These are phyloP conservation scores for Montipora capricornis DNA, from an alignment of 64 coral and sea anemone species.

Conservation along the genomic window DNA sequence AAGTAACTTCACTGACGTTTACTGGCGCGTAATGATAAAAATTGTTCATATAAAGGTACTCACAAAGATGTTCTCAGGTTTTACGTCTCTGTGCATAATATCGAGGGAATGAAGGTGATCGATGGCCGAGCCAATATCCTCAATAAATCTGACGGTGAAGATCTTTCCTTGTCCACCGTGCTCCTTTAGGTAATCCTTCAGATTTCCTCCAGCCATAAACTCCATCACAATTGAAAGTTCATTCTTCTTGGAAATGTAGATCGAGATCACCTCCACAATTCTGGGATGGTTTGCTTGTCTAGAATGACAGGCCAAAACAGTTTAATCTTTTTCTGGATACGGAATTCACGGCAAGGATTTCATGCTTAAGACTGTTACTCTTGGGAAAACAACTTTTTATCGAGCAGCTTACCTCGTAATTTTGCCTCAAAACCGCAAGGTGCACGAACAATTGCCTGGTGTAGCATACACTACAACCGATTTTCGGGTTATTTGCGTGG, in stretches of 20 bases:
- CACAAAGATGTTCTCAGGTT: slow-evolving; percentile 82
- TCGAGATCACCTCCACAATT: slow-evolving; percentile 63
- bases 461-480: no score
- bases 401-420: no score
- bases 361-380: no score
- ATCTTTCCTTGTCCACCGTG: slow-evolving; percentile 16
- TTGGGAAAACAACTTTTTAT: no score
- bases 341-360: no score
- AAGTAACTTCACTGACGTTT: background rate
- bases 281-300: slow-evolving; percentile 68
- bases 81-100: slow-evolving; percentile 75
- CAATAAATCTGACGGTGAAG: slow-evolving; percentile 64
- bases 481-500: no score
- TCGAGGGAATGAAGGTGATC: slow-evolving; percentile 69
- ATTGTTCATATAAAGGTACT: background rate
- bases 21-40: no score
- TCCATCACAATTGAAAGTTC: slow-evolving; percentile 78
- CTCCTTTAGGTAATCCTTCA: slow-evolving; percentile 36
- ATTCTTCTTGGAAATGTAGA: slow-evolving; percentile 61
- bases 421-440: no score
- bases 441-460: no score
- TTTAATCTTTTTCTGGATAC: no score
- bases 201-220: slow-evolving; percentile 73
- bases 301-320: background rate
- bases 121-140: slow-evolving; percentile 78